Percentiles rank a stretch among this genome's conserved stretches.
Evolutionary conservation across 2,888 invertebrate species (phyloP).

Genomic region (Tenthredo mesomela): DNA sequence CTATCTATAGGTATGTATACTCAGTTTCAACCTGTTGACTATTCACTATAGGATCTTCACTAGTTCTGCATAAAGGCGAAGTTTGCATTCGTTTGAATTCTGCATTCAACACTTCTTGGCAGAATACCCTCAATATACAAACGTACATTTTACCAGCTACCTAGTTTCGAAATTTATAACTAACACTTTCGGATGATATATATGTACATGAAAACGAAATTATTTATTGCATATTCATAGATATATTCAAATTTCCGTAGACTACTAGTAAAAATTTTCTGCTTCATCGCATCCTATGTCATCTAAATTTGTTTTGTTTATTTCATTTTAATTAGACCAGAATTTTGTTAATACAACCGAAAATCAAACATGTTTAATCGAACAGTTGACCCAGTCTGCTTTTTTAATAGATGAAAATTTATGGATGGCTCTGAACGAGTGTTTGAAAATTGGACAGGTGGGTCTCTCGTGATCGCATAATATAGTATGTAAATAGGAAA

Average conservation of each 20-base stretch:
- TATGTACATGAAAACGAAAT: not conserved
- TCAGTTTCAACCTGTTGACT: conserved; percentile 41
- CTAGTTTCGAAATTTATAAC: not conserved
- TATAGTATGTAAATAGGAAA: conserved; percentile 23
- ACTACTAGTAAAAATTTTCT: not conserved
- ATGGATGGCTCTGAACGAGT: not conserved
- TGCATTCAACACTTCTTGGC: not conserved
- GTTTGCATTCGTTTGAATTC: conserved; percentile 28
- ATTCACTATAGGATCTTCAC: conserved; percentile 23
- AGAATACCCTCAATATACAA: not conserved
- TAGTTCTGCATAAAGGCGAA: conserved; percentile 29
- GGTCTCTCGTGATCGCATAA: not conserved
- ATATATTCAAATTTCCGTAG: not conserved
- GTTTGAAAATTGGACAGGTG: not conserved
- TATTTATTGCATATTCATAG: not conserved
- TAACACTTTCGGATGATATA: not conserved
- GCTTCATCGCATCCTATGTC: not conserved
- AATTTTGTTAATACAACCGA: not conserved
- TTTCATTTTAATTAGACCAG: not conserved
- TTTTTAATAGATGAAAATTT: conserved; percentile 9
- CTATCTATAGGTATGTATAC: not conserved
- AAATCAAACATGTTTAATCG: conserved; percentile 1
- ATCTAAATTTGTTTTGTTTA: not conserved
- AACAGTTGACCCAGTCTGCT: not conserved
- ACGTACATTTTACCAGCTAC: not conserved